Evolutionary conservation across 2,888 invertebrate species (phyloP), one percentile per base, ranked within the genome.

Genomic region (Scaptodrosophila latifasciaeformis): DNA sequence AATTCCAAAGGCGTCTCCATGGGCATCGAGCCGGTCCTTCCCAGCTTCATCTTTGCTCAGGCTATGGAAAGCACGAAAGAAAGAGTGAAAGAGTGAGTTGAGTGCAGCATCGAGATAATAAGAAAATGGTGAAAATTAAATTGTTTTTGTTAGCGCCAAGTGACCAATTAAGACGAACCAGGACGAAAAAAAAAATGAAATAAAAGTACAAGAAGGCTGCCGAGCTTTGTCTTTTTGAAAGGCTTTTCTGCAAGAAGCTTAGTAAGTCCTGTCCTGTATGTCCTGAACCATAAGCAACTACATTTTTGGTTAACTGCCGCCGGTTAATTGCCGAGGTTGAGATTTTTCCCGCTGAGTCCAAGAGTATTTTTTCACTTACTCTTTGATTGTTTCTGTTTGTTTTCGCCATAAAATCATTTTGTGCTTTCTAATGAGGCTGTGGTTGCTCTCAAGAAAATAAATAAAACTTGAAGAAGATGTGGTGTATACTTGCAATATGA

Each of bases 91-190:
- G 51, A 54, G 52, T 50, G 55, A 69, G 55, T 58, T 55, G 47
- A 51, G 60, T 71, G 71, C 62, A 78, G 70, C 64, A 71, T 75
- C 71, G 63, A 74, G 72, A 74, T 74, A 80, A 76, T 74, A 74
- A 77, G 80, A 80, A 74, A 80, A 74, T 74, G 63, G 74, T 54
- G 74, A 80, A 80, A 74, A 80, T 74, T 74, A 74, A 80, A 74
- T 74, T 77, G 80, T 74, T 77, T 80, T 79, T 67, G 64, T 66
- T 63, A 50, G 55, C 72, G 80, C 72, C 72, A 74, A 74, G 72
- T 74, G 72, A 80, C 72, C 72, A 74, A 74, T 74, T 74, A 74
- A 74, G 80, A 59, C 49, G 70, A 70, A 54, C 66, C n/a, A n/a
- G n/a, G n/a, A n/a, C n/a, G n/a, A n/a, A n/a, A n/a, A n/a, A n/a